Conservation (phyloP, 30 jellyfish, hydroid and myxozoan genomes). For the Haliclystus octoradiatus region DNA sequence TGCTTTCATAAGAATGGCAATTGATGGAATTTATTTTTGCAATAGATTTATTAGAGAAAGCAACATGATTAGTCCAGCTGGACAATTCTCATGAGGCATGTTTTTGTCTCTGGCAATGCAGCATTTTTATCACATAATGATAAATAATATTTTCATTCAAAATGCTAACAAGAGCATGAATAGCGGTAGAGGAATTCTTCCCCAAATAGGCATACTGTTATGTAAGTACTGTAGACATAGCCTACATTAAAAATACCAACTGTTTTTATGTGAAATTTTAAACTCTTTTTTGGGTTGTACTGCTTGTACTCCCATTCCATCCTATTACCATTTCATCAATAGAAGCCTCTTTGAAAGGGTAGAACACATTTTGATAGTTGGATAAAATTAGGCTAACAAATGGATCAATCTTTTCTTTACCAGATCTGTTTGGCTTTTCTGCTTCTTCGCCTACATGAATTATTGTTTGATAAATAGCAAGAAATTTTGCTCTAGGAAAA, state of each 20-base stretch:
- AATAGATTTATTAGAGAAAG: no score
- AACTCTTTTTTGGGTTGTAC: slow-evolving; percentile 34
- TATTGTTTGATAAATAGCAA: slow-evolving; percentile 29
- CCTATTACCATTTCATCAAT: slow-evolving; percentile 34
- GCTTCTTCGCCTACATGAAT: slow-evolving; percentile 10
- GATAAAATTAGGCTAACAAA: slow-evolving; percentile 1
- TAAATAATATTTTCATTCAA: no score
- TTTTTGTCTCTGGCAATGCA: no score
- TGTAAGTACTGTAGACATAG: slow-evolving; percentile 28
- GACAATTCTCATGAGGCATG: no score
- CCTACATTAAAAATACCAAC: slow-evolving; percentile 37
- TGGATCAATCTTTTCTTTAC: slow-evolving; percentile 32
- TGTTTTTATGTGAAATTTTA: slow-evolving; percentile 22
- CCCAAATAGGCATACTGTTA: no score
- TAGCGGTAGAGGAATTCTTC: no score
- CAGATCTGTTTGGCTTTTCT: background rate
- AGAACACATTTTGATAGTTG: slow-evolving; percentile 20
- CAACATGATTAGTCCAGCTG: no score
- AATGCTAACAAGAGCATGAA: no score
- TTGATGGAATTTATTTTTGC: no score
- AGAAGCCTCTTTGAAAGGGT: slow-evolving; percentile 9
- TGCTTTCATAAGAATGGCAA: no score
- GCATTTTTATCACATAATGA: no score
- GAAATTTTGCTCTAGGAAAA: slow-evolving; percentile 19
- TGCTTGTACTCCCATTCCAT: slow-evolving; percentile 33